Evolutionary conservation across 1,140 invertebrate genomes (phyloP), one percentile per base, ranked within the genome.

Genomic region (Eufriesea mexicana): DNA sequence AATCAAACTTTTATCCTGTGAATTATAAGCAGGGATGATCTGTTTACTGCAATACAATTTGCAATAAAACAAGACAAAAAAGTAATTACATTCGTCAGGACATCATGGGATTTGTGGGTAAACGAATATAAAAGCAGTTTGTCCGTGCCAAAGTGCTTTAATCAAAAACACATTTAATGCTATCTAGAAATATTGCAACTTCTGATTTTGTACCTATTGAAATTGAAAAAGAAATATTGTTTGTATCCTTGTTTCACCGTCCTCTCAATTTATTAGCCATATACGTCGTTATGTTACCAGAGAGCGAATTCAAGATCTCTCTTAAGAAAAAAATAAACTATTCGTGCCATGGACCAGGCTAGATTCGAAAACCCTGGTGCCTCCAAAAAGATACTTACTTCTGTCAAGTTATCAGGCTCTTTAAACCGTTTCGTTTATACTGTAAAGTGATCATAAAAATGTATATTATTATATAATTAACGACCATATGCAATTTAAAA

Each of bases 401-500:
- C 54, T 79, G 54, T 86, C 54, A 79, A 86, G 49, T 67, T 57
- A 86, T 89, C 79, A 42, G 83, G 67, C 80, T 88, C 85, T 83
- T 83, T 75, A 82, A 81, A 83, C 84, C 73, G 73, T 91, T 92
- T 89, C 75, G 70, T 91, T 91, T 87, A 88, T 88, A 90, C 68
- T 91, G 87, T 92, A 88, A 91, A 92, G 87, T 91, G 81, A 91
- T 51, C 84, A 79, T 90, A 87, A 90, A 92, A 89, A 78, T 92
- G 91, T 92, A 91, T 91, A 92, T 92, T 91, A 89, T 86, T 91
- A 90, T 90, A 90, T 87, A 90, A 89, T 89, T 91, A 91, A 90
- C 80, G 84, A 89, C 84, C 86, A 90, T 89, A 91, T 68, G 88
- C 87, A 87, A 87, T 84, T 86, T 72, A 92, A 93, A 89, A 94